Base-by-base conservation (phyloP, 2,888 invertebrate genomes). In the Atherix ibis region DNA sequence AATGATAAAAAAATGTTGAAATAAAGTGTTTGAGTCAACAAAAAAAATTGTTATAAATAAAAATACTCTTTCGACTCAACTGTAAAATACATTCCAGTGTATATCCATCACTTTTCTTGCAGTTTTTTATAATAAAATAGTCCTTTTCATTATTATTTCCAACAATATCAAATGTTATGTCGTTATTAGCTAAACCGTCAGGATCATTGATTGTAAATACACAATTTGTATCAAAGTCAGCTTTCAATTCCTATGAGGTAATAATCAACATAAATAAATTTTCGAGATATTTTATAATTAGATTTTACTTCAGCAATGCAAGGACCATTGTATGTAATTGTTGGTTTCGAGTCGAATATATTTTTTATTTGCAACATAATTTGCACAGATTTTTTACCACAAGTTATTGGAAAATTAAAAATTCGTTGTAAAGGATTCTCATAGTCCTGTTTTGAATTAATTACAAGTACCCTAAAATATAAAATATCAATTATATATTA, bases 301-400 rank as follows among this genome's bases (percentile, higher is more conserved):
- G n/a, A n/a, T n/a, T 45, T 54, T 44, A 70, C 71, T 35, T 44
- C 58, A 51, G 27, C 58, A 14, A 41, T 41, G 40, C 71, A 71
- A 2, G 64, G 49, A 3, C 59, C 46, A 5, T 58, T 45, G 27
- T 63, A 59, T 25, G 69, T 64, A 27, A 68, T 54, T 4, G 69
- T 66, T 2, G 58, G 51, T 41, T 67, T 66, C 50, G 71, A 70
- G 39, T 72, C 70, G 31, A 71, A 56, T 3, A 57, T 48, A 27
- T 70, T 62, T 18, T 41, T 34, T n/a, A n/a, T n/a, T n/a, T n/a
- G n/a, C 24, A 52, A n/a, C 31, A 37, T n/a, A 43, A 56, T n/a
- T 38, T 43, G n/a, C 51, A 41, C 4, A 39, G 24, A 0, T 39
- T 58, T 41, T 14, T 34, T 42, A 12, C 45, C 44, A 5, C 67